These are phyloP conservation scores for Deilephila porcellus DNA, from an alignment of 2,888 invertebrate genomes.

Conservation along the genomic window DNA sequence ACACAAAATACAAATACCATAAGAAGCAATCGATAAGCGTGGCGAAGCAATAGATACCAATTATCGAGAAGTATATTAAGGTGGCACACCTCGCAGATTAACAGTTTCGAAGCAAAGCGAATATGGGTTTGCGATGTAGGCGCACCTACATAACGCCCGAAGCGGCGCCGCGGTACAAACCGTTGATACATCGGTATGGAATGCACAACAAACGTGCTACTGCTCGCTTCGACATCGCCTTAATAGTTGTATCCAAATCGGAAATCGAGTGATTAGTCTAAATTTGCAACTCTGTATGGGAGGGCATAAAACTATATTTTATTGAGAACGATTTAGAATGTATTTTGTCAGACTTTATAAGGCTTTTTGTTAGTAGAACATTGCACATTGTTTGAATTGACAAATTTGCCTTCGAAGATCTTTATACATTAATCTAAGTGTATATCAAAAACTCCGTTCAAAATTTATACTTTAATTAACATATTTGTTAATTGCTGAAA, in stretches of 20 bases:
- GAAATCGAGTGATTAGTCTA: constrained; percentile 1
- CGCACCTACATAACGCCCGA: constrained; percentile 33
- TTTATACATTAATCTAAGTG: no score
- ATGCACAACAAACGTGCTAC: constrained; percentile 58
- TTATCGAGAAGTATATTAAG: constrained; percentile 1
- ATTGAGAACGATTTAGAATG: not conserved
- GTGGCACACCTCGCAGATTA: constrained; percentile 8
- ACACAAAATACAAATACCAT: not conserved
- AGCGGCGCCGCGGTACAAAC: constrained; percentile 36
- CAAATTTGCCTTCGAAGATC: no score
- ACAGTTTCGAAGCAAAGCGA: constrained; percentile 17
- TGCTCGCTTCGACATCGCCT: constrained; percentile 55
- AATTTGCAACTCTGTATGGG: constrained; percentile 3
- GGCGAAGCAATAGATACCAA: constrained; percentile 4
- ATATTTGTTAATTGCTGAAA: constrained; percentile 15
- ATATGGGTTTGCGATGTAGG: constrained; percentile 29
- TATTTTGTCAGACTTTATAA: not conserved
- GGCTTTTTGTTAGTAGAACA: constrained; percentile 1
- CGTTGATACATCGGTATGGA: constrained; percentile 61
- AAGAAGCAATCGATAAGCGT: not conserved
- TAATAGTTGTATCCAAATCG: constrained; percentile 30
- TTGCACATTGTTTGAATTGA: no score
- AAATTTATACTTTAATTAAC: no score
- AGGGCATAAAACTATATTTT: not conserved
- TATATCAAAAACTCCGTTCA: no score